Base-by-base conservation (phyloP, 2,113 vertebrate species). In the Protobothrops flavoviridis region DNA sequence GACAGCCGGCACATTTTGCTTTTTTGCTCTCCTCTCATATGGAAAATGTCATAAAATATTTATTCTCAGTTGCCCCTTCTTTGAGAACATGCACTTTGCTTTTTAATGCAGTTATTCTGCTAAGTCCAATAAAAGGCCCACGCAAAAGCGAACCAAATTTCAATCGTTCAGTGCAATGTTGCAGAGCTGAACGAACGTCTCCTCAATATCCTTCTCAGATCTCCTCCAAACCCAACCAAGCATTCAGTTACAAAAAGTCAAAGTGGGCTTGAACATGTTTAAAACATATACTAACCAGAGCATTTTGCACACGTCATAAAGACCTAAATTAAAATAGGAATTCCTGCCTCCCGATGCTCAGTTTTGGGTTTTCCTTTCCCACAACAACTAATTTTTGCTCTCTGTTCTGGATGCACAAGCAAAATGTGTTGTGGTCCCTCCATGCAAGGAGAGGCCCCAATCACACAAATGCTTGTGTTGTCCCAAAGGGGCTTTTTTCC, bases 11-110 rank as follows among this genome's bases (percentile, higher is more conserved):
- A 59, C 10, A 24, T 56, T 33, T 43, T 3, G 15, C 24, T 50
- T 55, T 85, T 85, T 64, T 50, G 5, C 56, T 24, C 29, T 48
- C 85, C 26, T 50, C 20, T 48, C 85, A 23, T 50, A 50, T 52
- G 48, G 56, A 64, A 92, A 61, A 64, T 87, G 85, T 6, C 45
- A 87, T 92, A 48, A 92, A 92, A 87, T 61, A 92, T 87, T 52
- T 50, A 92, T 64, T 87, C 91, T 39, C 23, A 4, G 85, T 81
- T 45, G 87, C 56, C 45, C 23, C 57, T 87, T 87, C 81, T 50
- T 57, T 56, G 85, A 87, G 43, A 87, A 61, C 26, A 23, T 52
- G 43, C 57, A 24, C 45, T 87, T 52, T 11, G 23, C 29, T 48
- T 92, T 64, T 92, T 39, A 52, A 87, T 39, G 43, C 21, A 33